Evolutionary conservation across 2,113 vertebrate species (phyloP), one percentile per base, ranked within the genome.

Genomic region (Nothobranchius kuhntae): DNA sequence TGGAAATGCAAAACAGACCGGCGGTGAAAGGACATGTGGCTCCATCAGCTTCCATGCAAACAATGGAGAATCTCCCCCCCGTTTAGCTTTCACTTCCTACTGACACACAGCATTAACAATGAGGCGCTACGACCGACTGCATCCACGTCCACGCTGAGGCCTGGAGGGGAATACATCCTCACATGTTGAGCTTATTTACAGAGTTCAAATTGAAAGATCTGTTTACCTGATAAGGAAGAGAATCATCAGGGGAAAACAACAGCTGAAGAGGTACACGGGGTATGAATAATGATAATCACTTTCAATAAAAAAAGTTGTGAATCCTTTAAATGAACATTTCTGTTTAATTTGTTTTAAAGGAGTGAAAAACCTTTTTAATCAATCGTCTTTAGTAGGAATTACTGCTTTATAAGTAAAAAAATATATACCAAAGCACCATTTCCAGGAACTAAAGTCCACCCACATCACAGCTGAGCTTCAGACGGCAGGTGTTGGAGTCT

Each of bases 41-140:
- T 86, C 75, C 81, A 81, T 88, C 71, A 73, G 84, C 72, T 55
- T 65, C 63, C 79, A 77, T 59, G 50, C 74, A 84, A 78, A 92
- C 91, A 92, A 92, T 90, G 62, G 84, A 82, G 86, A 73, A 75
- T 85, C 83, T 80, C 76, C 78, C 48, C 48, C 66, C 59, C 71
- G 86, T 90, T 90, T 87, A 73, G 82, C 83, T 54, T 81, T 66
- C 13, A 45, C 85, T 89, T 88, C 90, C 90, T 89, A 82, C 61
- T 42, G 53, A 83, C 80, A 73, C 78, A 50, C 86, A 52, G 65
- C 61, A 6, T 76, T 13, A 78, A 90, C 84, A 88, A 86, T 83
- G 73, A 76, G 77, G 76, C 80, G 50, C 81, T 84, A 77, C 82
- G 89, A 75, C 72, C 73, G 74, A 71, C 53, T 59, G 61, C 68